Base-by-base conservation (phyloP, 2,113 vertebrate species). In the Lagenorhynchus albirostris region DNA sequence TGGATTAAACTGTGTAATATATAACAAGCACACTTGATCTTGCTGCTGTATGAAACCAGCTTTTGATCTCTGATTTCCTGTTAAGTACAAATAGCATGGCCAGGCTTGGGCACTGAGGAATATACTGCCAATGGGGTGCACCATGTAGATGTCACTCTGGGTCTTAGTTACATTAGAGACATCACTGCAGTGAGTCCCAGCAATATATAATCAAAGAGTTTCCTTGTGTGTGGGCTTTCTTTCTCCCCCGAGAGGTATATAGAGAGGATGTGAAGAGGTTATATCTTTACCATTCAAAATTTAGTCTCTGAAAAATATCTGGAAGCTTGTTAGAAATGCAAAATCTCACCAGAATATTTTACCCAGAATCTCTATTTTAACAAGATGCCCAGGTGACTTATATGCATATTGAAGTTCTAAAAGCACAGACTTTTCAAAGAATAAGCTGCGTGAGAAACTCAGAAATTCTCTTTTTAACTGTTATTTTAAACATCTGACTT, bases 61-160 rank as follows among this genome's bases (percentile, higher is more conserved):
- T 81, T 97, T 95, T 91, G 38, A 85, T 79, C 67, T 85, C 50
- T 38, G 58, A 71, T 55, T 91, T 91, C 55, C 33, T 93, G 76
- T 87, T 86, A 63, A 81, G 36, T 88, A 23, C 21, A 96, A 86
- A 77, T 6, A 84, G 12, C 15, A 13, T 62, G 86, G n/a, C 6
- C 8, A 47, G 53, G 18, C n/a, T 55, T 89, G 33, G 14, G 31
- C 76, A 82, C 8, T 25, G 1, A 79, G 62, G 47, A 58, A 58
- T 18, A n/a, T 2, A 47, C 17, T 77, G 41, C 2, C 38, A 47
- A 47, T 38, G 25, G 21, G n/a, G 5, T 25, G 85, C 41, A 58
- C 9, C 18, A 70, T 33, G 62, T 53, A 29, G 38, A 33, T 71
- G 74, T 79, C 62, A 58, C 26, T 90, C 53, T 50, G 68, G n/a